Evolutionary conservation across 2,113 vertebrate species (phyloP), one percentile per base, ranked within the genome.

Genomic region (Columba janthina): DNA sequence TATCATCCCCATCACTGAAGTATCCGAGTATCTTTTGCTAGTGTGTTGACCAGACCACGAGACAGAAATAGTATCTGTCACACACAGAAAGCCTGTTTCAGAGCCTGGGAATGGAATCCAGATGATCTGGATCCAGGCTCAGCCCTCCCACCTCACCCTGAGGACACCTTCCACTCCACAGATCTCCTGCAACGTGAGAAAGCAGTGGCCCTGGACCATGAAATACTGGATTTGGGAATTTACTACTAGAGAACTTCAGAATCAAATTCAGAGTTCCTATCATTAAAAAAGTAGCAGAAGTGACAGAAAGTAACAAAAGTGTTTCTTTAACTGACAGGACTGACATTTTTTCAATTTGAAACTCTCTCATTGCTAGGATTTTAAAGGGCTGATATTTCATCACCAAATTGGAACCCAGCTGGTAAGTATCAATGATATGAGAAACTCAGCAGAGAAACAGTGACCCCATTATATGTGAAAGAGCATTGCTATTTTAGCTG

Each of bases 311-410:
- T 16, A 94, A 64, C 58, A 50, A 78, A 62, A 51, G 21, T 22
- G 31, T 44, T 66, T 66, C 44, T 66, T 31, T 32, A 32, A 11
- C 11, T 58, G 14, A 53, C 51, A 53, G 25, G 25, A 53, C 51
- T 53, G 51, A 53, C 51, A 53, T 15, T 53, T 53, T 15, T 53
- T 26, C 26, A 62, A 97, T 89, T 53, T 76, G 87, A 87, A 94
- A 51, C 50, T 69, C 64, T 90, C 70, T 65, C 74, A 83, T 50
- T 56, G 50, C 79, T 46, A 54, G 54, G 56, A 94, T 73, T 95
- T 75, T 65, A 18, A 93, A 65, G n/a, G 19, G 16, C 58, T 85
- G 87, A 66, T 85, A 93, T 78, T 95, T 94, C 77, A 89, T 93
- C 86, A 94, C 60, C 73, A 69, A 86, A 89, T 56, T 94, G 81